Evolutionary conservation across 1,140 invertebrate species (phyloP).

Genomic region (Dendrolimus kikuchii): DNA sequence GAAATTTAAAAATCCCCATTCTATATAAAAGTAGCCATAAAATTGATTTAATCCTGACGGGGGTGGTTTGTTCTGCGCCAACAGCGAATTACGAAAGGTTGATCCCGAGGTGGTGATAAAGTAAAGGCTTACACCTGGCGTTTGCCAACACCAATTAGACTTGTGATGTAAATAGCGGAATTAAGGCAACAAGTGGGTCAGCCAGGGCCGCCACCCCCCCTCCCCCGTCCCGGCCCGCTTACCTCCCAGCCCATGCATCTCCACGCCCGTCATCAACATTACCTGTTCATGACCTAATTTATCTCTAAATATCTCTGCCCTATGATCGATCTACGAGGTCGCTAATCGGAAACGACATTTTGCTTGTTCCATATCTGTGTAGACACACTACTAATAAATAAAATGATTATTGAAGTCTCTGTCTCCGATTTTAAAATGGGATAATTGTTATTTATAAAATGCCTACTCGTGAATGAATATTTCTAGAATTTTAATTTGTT

Average conservation of each 20-base stretch:
- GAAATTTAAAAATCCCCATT: neutral
- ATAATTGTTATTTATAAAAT: too few species aligned
- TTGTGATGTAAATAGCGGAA: constrained; percentile 55
- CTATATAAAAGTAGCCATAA: neutral
- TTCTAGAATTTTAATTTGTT: too few species aligned
- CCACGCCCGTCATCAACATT: constrained; percentile 42
- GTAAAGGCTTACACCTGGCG: constrained; percentile 26
- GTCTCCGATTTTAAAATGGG: too few species aligned
- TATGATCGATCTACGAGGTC: constrained; percentile 5
- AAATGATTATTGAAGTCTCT: too few species aligned
- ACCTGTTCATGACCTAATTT: constrained; percentile 63
- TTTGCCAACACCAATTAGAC: constrained; percentile 46
- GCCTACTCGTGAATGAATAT: too few species aligned
- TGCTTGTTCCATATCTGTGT: neutral
- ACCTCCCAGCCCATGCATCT: constrained; percentile 19
- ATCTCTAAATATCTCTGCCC: constrained; percentile 40
- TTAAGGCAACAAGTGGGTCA: constrained; percentile 66
- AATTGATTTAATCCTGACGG: neutral
- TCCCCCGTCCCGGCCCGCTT: constrained; percentile 17
- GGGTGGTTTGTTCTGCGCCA: neutral
- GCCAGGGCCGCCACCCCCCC: constrained; percentile 29
- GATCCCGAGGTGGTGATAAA: constrained; percentile 24
- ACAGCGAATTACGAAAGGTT: constrained; percentile 16
- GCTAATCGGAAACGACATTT: constrained; percentile 6
- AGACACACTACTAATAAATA: too few species aligned